phyloP scores from a whole-genome alignment of 2,113 vertebrate species.

The Furnarius figulus region DNA sequence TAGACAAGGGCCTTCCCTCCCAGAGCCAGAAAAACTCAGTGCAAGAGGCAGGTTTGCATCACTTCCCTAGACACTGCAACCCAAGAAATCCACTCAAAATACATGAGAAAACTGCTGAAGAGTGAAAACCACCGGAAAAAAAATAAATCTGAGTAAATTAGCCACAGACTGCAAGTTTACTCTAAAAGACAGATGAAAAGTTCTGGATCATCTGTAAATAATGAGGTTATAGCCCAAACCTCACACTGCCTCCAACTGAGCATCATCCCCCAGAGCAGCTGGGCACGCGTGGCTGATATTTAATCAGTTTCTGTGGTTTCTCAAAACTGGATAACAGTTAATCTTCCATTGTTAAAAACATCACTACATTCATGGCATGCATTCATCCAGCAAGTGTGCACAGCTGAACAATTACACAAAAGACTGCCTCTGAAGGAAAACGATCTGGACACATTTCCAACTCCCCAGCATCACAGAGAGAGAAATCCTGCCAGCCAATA shows the following conservation, averaged over 20 bases:
- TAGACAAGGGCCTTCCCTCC: neutral
- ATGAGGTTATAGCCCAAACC: neutral
- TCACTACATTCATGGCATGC: neutral
- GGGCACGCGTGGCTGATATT: neutral
- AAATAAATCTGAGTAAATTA: neutral
- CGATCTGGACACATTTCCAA: neutral
- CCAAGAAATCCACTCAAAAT: neutral
- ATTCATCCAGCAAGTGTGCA: neutral
- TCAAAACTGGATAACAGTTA: neutral
- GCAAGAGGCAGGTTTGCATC: neutral
- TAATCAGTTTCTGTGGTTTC: neutral
- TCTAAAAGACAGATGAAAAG: neutral
- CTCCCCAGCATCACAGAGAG: neutral
- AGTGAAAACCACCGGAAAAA: neutral
- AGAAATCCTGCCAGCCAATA: neutral
- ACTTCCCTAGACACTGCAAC: neutral
- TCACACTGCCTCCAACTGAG: neutral
- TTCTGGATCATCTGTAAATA: slow-evolving; percentile 9
- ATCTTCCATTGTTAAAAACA: slow-evolving; percentile 1
- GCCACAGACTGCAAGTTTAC: neutral
- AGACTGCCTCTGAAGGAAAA: neutral
- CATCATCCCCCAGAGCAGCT: neutral
- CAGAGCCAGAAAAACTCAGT: neutral
- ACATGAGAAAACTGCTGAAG: neutral
- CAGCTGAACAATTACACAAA: slow-evolving; percentile 26